phyloP scores from a whole-genome alignment of 2,113 vertebrate species.

The Dipodomys stephensi region DNA sequence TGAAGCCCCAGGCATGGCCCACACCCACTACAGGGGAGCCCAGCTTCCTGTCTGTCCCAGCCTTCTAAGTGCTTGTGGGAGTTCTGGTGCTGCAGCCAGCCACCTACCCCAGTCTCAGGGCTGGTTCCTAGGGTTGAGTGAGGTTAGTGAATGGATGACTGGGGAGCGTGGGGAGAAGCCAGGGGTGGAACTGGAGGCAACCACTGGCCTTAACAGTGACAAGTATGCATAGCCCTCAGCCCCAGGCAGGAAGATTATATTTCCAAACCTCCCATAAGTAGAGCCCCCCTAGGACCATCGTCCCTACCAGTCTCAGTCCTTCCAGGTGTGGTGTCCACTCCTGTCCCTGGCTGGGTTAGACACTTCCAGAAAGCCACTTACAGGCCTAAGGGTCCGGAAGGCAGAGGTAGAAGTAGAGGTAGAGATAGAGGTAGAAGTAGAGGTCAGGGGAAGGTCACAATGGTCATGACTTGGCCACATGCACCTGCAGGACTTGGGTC shows the following conservation, averaged over 20 bases:
- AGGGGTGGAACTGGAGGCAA: neutral
- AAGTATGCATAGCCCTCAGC: neutral
- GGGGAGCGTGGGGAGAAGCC: neutral
- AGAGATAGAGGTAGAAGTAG: no score
- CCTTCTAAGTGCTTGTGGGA: neutral
- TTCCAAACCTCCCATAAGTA: neutral
- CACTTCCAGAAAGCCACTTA: neutral
- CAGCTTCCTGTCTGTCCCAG: neutral
- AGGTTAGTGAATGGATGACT: neutral
- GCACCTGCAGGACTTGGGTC: neutral
- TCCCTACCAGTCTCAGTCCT: neutral
- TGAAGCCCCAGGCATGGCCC: rapidly evolving
- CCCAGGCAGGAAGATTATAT: neutral
- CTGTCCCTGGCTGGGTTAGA: neutral
- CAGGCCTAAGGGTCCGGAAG: neutral
- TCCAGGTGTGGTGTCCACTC: neutral
- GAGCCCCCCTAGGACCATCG: no score
- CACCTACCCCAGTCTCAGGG: rapidly evolving
- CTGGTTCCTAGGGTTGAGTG: no score
- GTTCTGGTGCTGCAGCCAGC: rapidly evolving
- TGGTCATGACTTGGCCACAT: neutral
- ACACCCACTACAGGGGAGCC: rapidly evolving
- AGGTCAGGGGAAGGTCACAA: neutral
- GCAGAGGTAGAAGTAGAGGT: no score
- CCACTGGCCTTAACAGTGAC: neutral